phyloP scores from a whole-genome alignment of 2,888 invertebrate species.

The Scaptomyza tumidula region DNA sequence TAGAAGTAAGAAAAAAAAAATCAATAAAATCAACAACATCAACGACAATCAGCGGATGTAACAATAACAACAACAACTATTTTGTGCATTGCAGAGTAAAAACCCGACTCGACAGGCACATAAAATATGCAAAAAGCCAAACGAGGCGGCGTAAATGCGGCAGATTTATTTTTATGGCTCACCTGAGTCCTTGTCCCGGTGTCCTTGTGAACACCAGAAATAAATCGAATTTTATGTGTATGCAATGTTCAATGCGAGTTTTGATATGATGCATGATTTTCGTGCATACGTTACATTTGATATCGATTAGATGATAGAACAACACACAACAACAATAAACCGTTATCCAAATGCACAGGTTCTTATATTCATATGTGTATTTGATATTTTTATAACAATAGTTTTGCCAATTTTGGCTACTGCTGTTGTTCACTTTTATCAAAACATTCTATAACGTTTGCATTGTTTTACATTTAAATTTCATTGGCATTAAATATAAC shows the following conservation, averaged over 20 bases:
- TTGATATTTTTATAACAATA: slow-evolving; percentile 19
- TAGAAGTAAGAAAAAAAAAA: slow-evolving; percentile 44
- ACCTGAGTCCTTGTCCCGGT: slow-evolving; percentile 53
- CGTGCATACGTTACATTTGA: slow-evolving; percentile 6
- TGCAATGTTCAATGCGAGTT: background rate
- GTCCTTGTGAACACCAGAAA: slow-evolving; percentile 32
- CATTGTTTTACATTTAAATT: slow-evolving; percentile 31
- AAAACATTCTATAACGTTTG: background rate
- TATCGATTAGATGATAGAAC: slow-evolving; percentile 27
- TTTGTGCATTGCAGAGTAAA: slow-evolving; percentile 58
- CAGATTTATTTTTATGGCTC: slow-evolving; percentile 74
- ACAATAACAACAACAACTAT: slow-evolving; percentile 40
- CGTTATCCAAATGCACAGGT: slow-evolving; percentile 6
- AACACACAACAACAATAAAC: slow-evolving; percentile 34
- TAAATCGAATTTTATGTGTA: slow-evolving; percentile 20
- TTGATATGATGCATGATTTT: slow-evolving; percentile 38
- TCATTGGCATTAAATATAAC: slow-evolving; percentile 52
- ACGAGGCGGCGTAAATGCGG: slow-evolving; percentile 73
- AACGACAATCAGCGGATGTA: slow-evolving; percentile 4
- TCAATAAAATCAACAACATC: slow-evolving; percentile 70
- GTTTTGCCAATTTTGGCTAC: slow-evolving; percentile 1
- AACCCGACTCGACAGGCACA: slow-evolving; percentile 52
- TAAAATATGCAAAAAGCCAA: slow-evolving; percentile 73
- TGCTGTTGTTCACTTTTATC: background rate
- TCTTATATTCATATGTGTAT: slow-evolving; percentile 7